Percentiles rank a stretch among this genome's conserved stretches.
Evolutionary conservation across 2,113 vertebrate genomes (phyloP).

Genomic region (Xenopus laevis): DNA sequence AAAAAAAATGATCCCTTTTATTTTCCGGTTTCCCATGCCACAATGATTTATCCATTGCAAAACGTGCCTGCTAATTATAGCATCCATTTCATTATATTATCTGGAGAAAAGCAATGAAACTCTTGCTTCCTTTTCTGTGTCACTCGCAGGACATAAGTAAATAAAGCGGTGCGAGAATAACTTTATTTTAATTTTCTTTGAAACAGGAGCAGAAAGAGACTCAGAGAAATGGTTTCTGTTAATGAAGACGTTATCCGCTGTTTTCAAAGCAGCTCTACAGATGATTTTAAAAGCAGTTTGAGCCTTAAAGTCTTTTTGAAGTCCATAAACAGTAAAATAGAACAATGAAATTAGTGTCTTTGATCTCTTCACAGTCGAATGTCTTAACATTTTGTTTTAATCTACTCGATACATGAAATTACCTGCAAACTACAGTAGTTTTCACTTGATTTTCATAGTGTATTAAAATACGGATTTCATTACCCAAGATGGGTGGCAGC

Average conservation of each 20-base stretch:
- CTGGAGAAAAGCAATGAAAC: not conserved
- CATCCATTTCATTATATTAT: conserved; percentile 1
- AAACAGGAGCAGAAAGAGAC: conserved; percentile 61
- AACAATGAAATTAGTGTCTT: conserved; percentile 74
- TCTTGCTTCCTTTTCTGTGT: not conserved
- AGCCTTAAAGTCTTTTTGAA: conserved; percentile 78
- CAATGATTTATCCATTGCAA: not conserved
- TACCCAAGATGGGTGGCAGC: conserved; percentile 49
- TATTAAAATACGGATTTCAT: conserved; percentile 53
- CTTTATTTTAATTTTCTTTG: conserved; percentile 59
- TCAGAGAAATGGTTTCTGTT: conserved; percentile 67
- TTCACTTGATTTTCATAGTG: conserved; percentile 54
- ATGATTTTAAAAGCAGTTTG: conserved; percentile 77
- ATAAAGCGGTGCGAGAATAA: conserved; percentile 10
- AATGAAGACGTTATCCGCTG: conserved; percentile 74
- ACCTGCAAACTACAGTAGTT: conserved; percentile 54
- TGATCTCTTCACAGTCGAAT: conserved; percentile 68
- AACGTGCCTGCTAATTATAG: not conserved
- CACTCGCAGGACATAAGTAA: conserved; percentile 4
- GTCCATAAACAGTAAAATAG: conserved; percentile 79
- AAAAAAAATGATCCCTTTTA: not conserved
- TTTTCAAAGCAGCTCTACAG: conserved; percentile 78
- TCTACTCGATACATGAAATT: conserved; percentile 66
- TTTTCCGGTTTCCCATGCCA: not conserved
- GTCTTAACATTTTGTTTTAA: conserved; percentile 80